Conservation (phyloP, 2,113 vertebrate genomes). For the Corythaixoides concolor region DNA sequence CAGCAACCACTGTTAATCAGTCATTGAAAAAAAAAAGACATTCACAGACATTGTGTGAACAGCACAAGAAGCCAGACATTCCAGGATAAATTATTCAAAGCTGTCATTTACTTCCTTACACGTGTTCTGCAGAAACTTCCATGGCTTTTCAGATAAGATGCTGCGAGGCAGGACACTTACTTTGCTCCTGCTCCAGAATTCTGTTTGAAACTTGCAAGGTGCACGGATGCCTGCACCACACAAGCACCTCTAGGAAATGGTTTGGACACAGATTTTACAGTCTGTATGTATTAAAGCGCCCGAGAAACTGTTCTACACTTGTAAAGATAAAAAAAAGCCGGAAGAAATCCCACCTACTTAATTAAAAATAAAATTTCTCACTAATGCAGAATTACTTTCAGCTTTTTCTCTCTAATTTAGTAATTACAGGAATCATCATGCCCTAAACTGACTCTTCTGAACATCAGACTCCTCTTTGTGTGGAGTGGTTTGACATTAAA, state of each 20-base stretch:
- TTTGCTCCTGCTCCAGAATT: not conserved
- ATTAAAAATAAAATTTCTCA: not conserved
- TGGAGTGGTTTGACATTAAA: constrained; percentile 22
- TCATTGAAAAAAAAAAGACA: not conserved
- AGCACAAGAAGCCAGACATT: not conserved
- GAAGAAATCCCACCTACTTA: not conserved
- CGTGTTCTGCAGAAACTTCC: not conserved
- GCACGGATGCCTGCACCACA: not conserved
- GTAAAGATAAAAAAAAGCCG: not conserved
- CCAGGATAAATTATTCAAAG: not conserved
- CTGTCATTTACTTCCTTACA: not conserved
- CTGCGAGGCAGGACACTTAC: not conserved
- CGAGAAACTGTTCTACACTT: not conserved
- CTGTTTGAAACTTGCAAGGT: not conserved
- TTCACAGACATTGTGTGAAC: not conserved
- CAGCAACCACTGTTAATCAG: not conserved
- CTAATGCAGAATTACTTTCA: not conserved
- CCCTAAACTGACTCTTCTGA: not conserved
- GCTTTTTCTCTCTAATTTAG: not conserved
- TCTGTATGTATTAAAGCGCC: not conserved
- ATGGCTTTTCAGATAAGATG: not conserved
- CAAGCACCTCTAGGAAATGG: not conserved
- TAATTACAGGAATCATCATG: not conserved
- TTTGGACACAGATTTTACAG: not conserved
- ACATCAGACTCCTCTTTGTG: not conserved